These are phyloP conservation scores for Hydractinia symbiolongicarpus DNA, from an alignment of 30 jellyfish, hydroid and myxozoan species.

Conservation along the genomic window DNA sequence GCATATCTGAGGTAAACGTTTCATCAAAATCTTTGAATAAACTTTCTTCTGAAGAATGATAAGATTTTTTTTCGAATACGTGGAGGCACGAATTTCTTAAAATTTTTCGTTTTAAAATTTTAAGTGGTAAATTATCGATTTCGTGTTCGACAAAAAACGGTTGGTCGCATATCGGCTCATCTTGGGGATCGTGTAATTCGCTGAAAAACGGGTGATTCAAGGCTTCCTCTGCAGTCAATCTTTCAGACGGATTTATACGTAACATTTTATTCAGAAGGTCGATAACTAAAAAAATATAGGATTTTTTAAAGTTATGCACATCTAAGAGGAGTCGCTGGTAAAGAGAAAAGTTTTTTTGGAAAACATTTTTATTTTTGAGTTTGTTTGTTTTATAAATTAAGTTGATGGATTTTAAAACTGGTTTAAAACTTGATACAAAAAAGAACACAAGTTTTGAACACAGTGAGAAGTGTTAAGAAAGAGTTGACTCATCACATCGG, in stretches of 20 bases:
- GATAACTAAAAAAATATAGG: slow-evolving; percentile 46
- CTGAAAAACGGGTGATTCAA: slow-evolving; percentile 88
- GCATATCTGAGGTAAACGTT: slow-evolving; percentile 26
- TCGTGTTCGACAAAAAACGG: slow-evolving; percentile 88
- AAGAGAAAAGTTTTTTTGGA: background rate
- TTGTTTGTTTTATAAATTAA: background rate
- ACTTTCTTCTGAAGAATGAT: slow-evolving; percentile 23
- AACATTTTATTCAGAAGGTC: slow-evolving; percentile 79
- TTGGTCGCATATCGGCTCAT: slow-evolving; percentile 78
- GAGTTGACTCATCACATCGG: no score
- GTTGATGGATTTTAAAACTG: background rate
- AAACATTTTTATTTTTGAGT: background rate
- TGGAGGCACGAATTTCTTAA: slow-evolving; percentile 60
- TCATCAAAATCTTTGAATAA: slow-evolving; percentile 85
- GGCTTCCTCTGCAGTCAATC: slow-evolving; percentile 82
- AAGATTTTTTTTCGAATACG: slow-evolving; percentile 20
- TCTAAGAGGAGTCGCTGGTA: no score
- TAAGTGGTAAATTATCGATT: slow-evolving; percentile 84
- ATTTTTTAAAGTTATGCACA: background rate
- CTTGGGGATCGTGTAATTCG: slow-evolving; percentile 68
- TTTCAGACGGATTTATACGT: slow-evolving; percentile 68
- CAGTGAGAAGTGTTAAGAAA: no score
- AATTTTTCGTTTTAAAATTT: slow-evolving; percentile 49
- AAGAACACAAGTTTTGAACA: no score
- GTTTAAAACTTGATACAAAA: no score